phyloP scores from a whole-genome alignment of 2,113 vertebrate species.

The Stictonetta naevosa region DNA sequence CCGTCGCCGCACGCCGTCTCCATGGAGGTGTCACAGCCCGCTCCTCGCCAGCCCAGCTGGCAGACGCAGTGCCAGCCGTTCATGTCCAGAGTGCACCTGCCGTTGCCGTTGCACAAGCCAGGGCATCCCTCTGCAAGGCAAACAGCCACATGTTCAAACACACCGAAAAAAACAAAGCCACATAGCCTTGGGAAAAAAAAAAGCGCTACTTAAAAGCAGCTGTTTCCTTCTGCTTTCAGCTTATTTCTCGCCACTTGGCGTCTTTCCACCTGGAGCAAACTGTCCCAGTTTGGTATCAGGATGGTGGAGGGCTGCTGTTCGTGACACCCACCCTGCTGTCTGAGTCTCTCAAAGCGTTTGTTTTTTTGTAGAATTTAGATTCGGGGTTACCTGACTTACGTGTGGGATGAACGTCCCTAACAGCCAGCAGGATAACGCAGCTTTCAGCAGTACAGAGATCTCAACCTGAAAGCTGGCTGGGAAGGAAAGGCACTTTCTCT shows the following conservation, averaged over 20 bases:
- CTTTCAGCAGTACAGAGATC: neutral
- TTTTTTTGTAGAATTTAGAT: neutral
- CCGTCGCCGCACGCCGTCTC: conserved; percentile 94
- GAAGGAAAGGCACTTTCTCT: neutral
- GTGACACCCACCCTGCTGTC: neutral
- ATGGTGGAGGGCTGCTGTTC: neutral
- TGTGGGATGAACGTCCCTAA: neutral
- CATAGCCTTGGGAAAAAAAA: neutral
- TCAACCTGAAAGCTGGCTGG: neutral
- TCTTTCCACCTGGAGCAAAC: neutral
- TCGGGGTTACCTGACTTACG: neutral
- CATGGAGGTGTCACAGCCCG: conserved; percentile 96
- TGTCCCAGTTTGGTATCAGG: neutral
- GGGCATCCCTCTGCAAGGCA: conserved; percentile 95
- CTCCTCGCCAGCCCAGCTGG: conserved; percentile 97
- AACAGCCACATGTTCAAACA: neutral
- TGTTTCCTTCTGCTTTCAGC: neutral
- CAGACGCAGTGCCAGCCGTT: conserved; percentile 98
- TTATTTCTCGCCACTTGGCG: neutral
- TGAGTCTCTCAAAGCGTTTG: neutral
- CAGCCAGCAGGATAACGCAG: neutral
- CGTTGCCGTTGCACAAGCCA: conserved; percentile 95
- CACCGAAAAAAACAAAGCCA: neutral
- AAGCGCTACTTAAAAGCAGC: neutral
- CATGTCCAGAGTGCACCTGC: conserved; percentile 96